phyloP scores from a whole-genome alignment of 2,113 vertebrate genomes.

The Sinocyclocheilus rhinocerous region DNA sequence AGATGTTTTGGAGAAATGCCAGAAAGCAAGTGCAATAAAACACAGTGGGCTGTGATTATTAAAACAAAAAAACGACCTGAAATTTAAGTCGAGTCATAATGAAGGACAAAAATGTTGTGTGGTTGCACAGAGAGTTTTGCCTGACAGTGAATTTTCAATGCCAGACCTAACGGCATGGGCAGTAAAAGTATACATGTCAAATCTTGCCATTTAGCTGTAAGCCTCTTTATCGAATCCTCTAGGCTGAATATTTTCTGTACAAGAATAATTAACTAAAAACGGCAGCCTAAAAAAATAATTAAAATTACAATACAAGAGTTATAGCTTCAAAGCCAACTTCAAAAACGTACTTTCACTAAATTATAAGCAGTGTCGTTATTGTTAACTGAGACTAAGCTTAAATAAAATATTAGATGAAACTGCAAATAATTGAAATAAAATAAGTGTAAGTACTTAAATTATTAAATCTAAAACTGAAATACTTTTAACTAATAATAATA shows the following conservation, averaged over 20 bases:
- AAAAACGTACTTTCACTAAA: no score
- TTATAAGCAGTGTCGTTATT: no score
- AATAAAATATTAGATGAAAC: no score
- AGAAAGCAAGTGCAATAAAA: slow-evolving; percentile 11
- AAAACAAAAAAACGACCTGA: not conserved
- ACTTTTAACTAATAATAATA: no score
- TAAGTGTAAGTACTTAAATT: no score
- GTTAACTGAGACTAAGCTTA: no score
- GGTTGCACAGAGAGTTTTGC: slow-evolving; percentile 12
- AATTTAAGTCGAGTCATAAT: slow-evolving; percentile 5
- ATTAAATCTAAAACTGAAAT: no score
- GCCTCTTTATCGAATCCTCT: slow-evolving; percentile 44
- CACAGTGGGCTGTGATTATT: not conserved
- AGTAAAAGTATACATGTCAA: slow-evolving; percentile 52
- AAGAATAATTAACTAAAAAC: not conserved
- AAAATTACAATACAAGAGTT: not conserved
- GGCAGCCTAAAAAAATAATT: not conserved
- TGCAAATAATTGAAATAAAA: no score
- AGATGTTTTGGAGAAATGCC: slow-evolving; percentile 26
- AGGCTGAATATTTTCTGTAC: slow-evolving; percentile 45
- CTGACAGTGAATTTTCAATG: slow-evolving; percentile 38
- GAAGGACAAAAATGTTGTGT: not conserved
- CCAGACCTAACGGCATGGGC: slow-evolving; percentile 32
- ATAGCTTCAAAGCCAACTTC: no score
- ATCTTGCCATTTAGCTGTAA: slow-evolving; percentile 51